Evolutionary conservation across 2,113 vertebrate genomes (phyloP).

Genomic region (Prinia subflava): DNA sequence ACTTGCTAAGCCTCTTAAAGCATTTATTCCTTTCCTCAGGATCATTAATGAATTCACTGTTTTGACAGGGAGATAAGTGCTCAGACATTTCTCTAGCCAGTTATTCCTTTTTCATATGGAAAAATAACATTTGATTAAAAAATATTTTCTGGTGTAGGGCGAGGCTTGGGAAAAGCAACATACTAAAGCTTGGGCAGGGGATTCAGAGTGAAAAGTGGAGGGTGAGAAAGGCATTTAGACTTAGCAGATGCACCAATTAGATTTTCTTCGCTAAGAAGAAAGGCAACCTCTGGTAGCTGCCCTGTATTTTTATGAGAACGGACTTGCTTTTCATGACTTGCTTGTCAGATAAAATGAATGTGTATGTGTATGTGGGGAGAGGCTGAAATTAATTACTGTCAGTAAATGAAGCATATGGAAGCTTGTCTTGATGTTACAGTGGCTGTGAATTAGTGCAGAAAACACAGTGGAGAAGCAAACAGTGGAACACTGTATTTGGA

Average conservation of each 20-base stretch:
- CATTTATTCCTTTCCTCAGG: background rate
- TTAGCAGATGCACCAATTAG: background rate
- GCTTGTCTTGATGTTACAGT: slow-evolving; percentile 61
- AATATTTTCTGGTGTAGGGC: background rate
- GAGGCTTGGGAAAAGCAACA: background rate
- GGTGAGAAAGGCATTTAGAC: background rate
- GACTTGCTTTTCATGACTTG: background rate
- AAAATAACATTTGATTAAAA: background rate
- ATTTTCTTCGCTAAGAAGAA: background rate
- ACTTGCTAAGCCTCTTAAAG: slow-evolving; percentile 38
- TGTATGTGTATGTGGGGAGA: background rate
- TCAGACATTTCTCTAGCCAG: background rate
- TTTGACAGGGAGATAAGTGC: background rate
- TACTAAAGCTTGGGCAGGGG: background rate
- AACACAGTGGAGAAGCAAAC: slow-evolving; percentile 48
- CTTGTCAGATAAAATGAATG: slow-evolving; percentile 61
- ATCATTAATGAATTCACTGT: background rate
- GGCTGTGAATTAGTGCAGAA: slow-evolving; percentile 72
- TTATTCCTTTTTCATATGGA: background rate
- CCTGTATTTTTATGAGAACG: slow-evolving; percentile 16
- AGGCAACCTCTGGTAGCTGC: background rate
- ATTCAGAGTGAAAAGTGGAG: background rate
- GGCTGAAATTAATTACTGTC: slow-evolving; percentile 70
- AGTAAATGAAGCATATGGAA: slow-evolving; percentile 71
- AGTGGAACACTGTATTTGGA: background rate